Evolutionary conservation across 2,113 vertebrate species (phyloP).

Genomic region (Larimichthys polyactis): DNA sequence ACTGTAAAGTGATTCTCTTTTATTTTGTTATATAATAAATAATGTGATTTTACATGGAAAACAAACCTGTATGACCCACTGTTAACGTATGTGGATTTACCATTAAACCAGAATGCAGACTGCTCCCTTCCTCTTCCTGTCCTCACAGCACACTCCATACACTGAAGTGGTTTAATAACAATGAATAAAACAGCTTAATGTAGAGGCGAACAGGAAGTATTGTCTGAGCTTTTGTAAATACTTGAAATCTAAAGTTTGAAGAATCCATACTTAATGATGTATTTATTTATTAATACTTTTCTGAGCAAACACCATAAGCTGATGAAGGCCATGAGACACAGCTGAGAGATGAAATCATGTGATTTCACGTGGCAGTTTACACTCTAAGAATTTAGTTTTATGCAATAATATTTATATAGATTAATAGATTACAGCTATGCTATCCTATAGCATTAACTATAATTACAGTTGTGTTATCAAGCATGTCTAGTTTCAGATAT

Average conservation of each 20-base stretch:
- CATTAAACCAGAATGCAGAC: constrained; percentile 33
- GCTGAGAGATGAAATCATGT: too few species aligned
- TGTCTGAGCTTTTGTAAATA: neutral
- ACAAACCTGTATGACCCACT: neutral
- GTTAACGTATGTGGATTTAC: constrained; percentile 27
- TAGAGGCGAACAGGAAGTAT: neutral
- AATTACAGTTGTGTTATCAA: neutral
- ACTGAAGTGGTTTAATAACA: neutral
- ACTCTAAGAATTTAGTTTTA: too few species aligned
- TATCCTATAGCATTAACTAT: neutral
- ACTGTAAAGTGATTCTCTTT: constrained; percentile 65
- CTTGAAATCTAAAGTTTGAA: neutral
- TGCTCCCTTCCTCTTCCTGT: constrained; percentile 16
- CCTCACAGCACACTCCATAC: neutral
- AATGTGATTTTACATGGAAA: constrained; percentile 45
- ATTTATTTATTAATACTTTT: too few species aligned
- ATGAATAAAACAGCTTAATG: neutral
- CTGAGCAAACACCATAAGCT: too few species aligned
- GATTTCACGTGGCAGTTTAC: too few species aligned
- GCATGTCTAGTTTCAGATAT: neutral
- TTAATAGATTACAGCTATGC: too few species aligned
- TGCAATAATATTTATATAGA: too few species aligned
- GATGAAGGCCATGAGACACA: too few species aligned
- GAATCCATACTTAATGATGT: too few species aligned
- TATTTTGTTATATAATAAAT: constrained; percentile 62